phyloP scores from a whole-genome alignment of 64 coral and sea anemone genomes.

The Stylophora pistillata region DNA sequence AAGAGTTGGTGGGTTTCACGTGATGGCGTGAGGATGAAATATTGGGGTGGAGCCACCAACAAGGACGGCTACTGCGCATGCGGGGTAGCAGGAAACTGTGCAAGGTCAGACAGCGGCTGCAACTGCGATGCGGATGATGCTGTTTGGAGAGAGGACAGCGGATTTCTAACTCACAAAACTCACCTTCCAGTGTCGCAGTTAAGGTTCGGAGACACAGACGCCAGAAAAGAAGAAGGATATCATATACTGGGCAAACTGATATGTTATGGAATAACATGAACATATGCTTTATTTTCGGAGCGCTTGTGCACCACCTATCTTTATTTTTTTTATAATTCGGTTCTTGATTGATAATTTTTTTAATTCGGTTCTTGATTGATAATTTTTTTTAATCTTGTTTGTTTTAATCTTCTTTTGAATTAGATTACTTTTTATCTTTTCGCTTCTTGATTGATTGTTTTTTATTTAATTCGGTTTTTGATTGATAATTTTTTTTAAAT shows the following conservation, averaged over 20 bases:
- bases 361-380: no score
- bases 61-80: slow-evolving; percentile 10
- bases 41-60: slow-evolving; percentile 33
- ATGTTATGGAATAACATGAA: not conserved
- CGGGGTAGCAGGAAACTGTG: slow-evolving; percentile 1
- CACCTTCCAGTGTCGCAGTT: not conserved
- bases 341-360: no score
- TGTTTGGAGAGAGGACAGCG: not conserved
- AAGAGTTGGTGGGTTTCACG: slow-evolving; percentile 44
- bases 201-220: not conserved
- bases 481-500: no score
- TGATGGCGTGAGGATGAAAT: slow-evolving; percentile 18
- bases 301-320: no score
- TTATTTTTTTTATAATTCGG: no score
- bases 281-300: not conserved
- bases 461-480: no score
- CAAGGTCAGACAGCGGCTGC: not conserved
- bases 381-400: no score
- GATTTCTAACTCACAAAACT: not conserved
- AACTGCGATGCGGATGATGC: not conserved
- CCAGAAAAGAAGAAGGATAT: not conserved
- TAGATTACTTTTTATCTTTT: no score
- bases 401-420: no score
- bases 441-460: no score
- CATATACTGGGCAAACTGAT: slow-evolving; percentile 6